Conservation (phyloP, 30 jellyfish, hydroid and myxozoan species). For the Sanderia malayensis region DNA sequence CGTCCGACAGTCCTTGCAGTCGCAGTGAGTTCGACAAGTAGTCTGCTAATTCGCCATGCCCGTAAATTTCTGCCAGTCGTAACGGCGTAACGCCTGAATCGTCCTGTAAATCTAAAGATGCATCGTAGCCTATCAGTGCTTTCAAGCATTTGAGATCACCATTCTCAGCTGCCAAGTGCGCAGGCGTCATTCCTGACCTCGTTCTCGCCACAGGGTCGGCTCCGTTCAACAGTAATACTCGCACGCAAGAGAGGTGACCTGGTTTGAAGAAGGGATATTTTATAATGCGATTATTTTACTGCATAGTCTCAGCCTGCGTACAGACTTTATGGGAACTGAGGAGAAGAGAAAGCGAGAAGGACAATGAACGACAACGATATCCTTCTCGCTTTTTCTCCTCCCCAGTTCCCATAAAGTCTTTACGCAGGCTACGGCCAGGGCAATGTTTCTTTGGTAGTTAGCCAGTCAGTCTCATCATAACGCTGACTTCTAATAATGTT, state of each 20-base stretch:
- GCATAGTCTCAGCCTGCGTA: too few species aligned
- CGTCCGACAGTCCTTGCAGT: not conserved
- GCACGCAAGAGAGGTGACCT: slow-evolving; percentile 39
- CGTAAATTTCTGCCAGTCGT: slow-evolving; percentile 38
- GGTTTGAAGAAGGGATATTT: too few species aligned
- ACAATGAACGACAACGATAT: too few species aligned
- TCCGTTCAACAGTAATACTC: slow-evolving; percentile 25
- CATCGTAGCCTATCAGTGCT: slow-evolving; percentile 38
- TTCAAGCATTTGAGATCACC: slow-evolving; percentile 39
- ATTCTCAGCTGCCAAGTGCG: slow-evolving; percentile 57
- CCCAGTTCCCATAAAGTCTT: too few species aligned
- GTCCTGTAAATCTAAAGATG: slow-evolving; percentile 48
- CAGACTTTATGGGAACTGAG: too few species aligned
- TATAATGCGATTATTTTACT: too few species aligned
- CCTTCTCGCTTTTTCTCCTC: too few species aligned
- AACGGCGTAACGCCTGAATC: slow-evolving; percentile 37
- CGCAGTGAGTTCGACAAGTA: slow-evolving; percentile 1
- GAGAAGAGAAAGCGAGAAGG: too few species aligned
- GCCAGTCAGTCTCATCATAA: too few species aligned
- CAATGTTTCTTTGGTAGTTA: too few species aligned
- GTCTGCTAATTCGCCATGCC: slow-evolving; percentile 6
- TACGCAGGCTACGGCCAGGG: too few species aligned
- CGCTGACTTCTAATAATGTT: too few species aligned
- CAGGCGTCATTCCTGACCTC: slow-evolving; percentile 57
- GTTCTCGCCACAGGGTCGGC: slow-evolving; percentile 48